These are phyloP conservation scores for Takifugu ocellatus DNA, from an alignment of 2,797 vertebrate species.

Conservation along the genomic window DNA sequence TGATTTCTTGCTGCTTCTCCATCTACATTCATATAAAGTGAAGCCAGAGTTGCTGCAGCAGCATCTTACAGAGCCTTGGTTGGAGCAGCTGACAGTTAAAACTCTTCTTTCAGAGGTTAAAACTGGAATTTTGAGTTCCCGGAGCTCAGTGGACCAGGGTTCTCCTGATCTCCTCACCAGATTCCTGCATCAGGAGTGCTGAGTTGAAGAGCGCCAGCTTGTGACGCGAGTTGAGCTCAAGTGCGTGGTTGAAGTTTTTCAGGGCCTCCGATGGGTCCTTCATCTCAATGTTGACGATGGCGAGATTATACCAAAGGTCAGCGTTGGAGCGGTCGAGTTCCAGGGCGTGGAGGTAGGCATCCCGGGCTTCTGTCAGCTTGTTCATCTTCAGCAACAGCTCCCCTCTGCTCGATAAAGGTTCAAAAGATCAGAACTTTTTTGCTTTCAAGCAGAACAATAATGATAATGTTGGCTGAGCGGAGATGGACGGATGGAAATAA, in stretches of 20 bases:
- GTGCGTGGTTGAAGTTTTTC: conserved; percentile 91
- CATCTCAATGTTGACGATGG: conserved; percentile 97
- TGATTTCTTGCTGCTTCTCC: neutral
- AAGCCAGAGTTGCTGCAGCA: too few species aligned
- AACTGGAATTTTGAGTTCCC: too few species aligned
- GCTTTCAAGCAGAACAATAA: too few species aligned
- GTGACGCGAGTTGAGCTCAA: conserved; percentile 89
- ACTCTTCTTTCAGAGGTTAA: too few species aligned
- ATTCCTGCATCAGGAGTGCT: conserved; percentile 96
- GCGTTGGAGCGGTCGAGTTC: conserved; percentile 91
- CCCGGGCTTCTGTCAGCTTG: conserved; percentile 91
- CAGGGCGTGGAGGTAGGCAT: conserved; percentile 90
- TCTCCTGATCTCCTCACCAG: conserved; percentile 76
- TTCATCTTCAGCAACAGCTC: conserved; percentile 98
- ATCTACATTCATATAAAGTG: neutral
- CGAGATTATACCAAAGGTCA: conserved; percentile 98
- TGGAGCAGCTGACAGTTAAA: too few species aligned
- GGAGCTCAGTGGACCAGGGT: too few species aligned
- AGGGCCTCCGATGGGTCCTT: conserved; percentile 92
- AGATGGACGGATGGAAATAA: too few species aligned
- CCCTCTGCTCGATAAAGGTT: conserved; percentile 74
- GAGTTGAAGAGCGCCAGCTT: conserved; percentile 97
- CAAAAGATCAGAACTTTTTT: neutral
- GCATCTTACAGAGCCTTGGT: too few species aligned
- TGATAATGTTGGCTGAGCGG: too few species aligned